Evolutionary conservation across 2,113 vertebrate species (phyloP).

Genomic region (Neodontobutis hainanensis): DNA sequence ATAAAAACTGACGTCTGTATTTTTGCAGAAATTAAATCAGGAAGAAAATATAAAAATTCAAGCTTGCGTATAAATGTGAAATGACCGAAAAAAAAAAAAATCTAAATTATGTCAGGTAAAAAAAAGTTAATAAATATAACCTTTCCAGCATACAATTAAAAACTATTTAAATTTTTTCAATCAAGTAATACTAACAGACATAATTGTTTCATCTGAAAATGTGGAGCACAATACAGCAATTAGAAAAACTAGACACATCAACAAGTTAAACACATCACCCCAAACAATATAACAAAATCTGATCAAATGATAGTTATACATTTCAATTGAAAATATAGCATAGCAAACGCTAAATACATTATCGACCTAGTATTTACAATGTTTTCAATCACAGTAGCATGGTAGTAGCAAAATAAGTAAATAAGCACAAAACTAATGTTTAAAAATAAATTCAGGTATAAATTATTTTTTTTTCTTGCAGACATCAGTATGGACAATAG

Average conservation of each 20-base stretch:
- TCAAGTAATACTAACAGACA: conserved; percentile 98
- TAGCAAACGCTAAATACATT: conserved; percentile 99
- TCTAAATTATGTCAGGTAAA: conserved; percentile 95
- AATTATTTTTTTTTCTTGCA: conserved; percentile 96
- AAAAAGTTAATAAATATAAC: conserved; percentile 99
- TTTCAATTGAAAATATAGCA: conserved; percentile 99
- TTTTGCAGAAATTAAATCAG: conserved; percentile 93
- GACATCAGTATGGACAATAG: conserved; percentile 96
- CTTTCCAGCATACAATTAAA: conserved; percentile 99
- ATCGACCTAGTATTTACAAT: conserved; percentile 99
- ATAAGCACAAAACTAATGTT: conserved; percentile 98
- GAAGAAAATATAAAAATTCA: conserved; percentile 99
- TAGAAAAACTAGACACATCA: conserved; percentile 99
- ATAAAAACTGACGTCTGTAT: conserved; percentile 97
- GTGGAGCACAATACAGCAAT: conserved; percentile 97
- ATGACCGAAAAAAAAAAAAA: conserved; percentile 93
- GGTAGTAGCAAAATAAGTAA: conserved; percentile 99
- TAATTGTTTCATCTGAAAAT: conserved; percentile 97
- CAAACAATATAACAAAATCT: conserved; percentile 98
- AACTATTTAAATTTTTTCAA: conserved; percentile 99
- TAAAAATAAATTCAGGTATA: conserved; percentile 99
- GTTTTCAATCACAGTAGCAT: conserved; percentile 99
- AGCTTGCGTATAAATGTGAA: conserved; percentile 96
- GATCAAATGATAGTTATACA: conserved; percentile 99
- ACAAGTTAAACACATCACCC: conserved; percentile 97